These are phyloP conservation scores for Lophura swinhoii DNA, from an alignment of 2,797 vertebrate species.

Conservation along the genomic window DNA sequence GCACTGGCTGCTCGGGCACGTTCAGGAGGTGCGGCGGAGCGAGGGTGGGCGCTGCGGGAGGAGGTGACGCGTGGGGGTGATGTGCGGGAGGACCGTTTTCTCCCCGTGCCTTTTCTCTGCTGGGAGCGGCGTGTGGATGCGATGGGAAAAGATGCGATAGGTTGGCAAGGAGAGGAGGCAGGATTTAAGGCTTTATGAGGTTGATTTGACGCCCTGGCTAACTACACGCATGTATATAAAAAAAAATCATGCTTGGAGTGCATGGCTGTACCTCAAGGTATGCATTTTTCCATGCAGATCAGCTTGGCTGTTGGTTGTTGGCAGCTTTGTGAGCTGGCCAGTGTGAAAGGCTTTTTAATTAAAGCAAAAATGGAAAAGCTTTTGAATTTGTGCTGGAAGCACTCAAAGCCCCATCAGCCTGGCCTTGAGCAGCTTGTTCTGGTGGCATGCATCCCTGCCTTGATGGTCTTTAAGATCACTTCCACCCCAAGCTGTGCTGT, in stretches of 20 bases:
- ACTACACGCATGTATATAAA: accelerated
- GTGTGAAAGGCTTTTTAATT: background rate
- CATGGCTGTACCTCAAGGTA: accelerated
- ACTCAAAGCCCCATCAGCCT: background rate
- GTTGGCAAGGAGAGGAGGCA: accelerated
- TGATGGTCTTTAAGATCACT: background rate
- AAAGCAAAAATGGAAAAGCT: background rate
- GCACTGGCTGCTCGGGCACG: conserved; percentile 79
- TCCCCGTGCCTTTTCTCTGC: background rate
- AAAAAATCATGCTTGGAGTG: background rate
- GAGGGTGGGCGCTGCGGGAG: background rate
- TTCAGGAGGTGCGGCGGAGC: conserved; percentile 67
- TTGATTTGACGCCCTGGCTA: accelerated
- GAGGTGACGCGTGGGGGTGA: background rate
- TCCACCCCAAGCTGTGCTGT: background rate
- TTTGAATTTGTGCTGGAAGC: background rate
- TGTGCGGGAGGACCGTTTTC: background rate
- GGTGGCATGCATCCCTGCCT: background rate
- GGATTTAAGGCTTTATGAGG: accelerated
- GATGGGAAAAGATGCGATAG: background rate
- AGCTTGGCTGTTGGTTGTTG: accelerated
- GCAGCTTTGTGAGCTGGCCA: accelerated
- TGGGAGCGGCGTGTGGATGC: background rate
- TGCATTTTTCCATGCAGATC: background rate
- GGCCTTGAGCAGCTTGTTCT: background rate